phyloP scores from a whole-genome alignment of 2,797 vertebrate species.

The Peromyscus aztecus region DNA sequence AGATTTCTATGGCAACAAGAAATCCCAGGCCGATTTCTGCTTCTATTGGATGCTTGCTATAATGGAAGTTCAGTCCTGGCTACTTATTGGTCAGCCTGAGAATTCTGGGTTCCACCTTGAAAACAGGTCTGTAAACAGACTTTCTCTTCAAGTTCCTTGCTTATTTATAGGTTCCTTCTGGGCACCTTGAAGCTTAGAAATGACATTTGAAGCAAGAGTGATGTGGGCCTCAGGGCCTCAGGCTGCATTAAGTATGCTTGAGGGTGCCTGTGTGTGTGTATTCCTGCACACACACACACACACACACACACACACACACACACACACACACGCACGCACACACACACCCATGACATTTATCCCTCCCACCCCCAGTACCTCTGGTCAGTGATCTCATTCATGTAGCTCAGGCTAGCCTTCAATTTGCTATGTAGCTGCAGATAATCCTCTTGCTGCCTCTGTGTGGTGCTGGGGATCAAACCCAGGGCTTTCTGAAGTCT shows the following conservation, averaged over 20 bases:
- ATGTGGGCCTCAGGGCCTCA: neutral
- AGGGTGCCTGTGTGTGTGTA: no score
- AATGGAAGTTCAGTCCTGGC: neutral
- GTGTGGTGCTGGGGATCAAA: neutral
- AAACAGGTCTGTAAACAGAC: neutral
- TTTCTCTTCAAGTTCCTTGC: neutral
- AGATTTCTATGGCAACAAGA: neutral
- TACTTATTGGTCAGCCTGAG: neutral
- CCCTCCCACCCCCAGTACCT: neutral
- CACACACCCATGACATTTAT: neutral
- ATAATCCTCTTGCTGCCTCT: neutral
- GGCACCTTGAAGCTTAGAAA: neutral
- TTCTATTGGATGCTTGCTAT: neutral
- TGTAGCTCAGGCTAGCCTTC: neutral
- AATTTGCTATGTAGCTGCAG: neutral
- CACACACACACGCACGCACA: no score
- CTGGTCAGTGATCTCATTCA: neutral
- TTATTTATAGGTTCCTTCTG: neutral
- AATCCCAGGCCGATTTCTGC: neutral
- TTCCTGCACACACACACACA: neutral
- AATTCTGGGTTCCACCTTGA: neutral
- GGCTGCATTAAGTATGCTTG: neutral
- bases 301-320: no score
- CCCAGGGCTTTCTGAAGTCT: neutral
- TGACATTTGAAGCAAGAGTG: neutral